A percentile compares a stretch with the other conserved stretches of the same genome.
phyloP scores from a whole-genome alignment of 2,888 invertebrate species.

The Agonum fuliginosum region DNA sequence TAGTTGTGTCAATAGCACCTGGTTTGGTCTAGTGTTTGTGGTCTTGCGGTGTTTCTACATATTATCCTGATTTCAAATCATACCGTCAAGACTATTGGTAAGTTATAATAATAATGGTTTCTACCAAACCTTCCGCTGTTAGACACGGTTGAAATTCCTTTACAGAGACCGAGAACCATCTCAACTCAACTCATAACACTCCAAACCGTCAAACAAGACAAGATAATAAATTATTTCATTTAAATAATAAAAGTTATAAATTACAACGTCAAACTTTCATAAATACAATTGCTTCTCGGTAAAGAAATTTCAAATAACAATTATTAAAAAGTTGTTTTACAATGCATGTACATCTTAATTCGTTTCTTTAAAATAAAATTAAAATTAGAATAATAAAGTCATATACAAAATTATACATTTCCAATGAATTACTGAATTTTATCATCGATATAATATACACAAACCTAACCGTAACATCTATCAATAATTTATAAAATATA shows the following conservation, averaged over 20 bases:
- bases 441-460: constrained; percentile 46
- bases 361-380: constrained; percentile 35
- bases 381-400: too few relatives aligned
- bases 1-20: constrained; percentile 55
- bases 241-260: constrained; percentile 38
- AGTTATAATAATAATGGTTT: constrained; percentile 31
- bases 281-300: constrained; percentile 47
- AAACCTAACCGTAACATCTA: constrained; percentile 58
- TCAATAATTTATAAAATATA: constrained; percentile 59
- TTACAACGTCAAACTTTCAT: constrained; percentile 30
- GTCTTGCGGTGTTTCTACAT: not conserved
- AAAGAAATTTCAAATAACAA: constrained; percentile 58
- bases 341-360: constrained; percentile 56
- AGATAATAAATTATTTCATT: constrained; percentile 40
- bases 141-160: constrained; percentile 56
- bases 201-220: constrained; percentile 13
- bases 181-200: not conserved
- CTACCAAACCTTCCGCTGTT: constrained; percentile 56
- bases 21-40: constrained; percentile 49
- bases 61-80: not conserved
- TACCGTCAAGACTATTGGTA: not conserved
- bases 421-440: constrained; percentile 52
- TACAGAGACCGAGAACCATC: constrained; percentile 43
- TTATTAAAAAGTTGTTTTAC: constrained; percentile 50
- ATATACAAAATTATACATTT: constrained; percentile 59